A percentile compares a stretch with the other conserved stretches of the same genome.
Conservation (phyloP, 2,113 vertebrate genomes). For the Condylura cristata region DNA sequence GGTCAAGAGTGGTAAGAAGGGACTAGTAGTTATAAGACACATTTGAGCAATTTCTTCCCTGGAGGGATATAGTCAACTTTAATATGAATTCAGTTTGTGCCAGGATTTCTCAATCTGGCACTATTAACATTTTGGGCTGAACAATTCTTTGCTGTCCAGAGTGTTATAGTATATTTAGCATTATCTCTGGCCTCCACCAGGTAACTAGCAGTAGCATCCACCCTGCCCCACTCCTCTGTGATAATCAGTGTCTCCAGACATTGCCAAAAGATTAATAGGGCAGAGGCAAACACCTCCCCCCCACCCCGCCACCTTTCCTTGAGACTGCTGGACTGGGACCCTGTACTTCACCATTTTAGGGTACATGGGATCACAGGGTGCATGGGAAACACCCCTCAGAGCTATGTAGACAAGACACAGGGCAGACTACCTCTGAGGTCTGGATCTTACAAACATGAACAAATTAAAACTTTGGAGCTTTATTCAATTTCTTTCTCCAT, state of each 20-base stretch:
- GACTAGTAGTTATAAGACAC: background rate
- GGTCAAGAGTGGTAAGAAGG: background rate
- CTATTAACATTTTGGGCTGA: background rate
- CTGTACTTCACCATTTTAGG: background rate
- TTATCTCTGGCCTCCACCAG: background rate
- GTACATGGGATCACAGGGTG: fast-evolving
- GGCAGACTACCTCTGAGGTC: background rate
- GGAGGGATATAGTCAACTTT: background rate
- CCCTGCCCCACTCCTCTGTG: background rate
- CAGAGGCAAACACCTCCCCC: background rate
- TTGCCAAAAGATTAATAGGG: background rate
- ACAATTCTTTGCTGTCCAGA: background rate
- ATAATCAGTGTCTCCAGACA: background rate
- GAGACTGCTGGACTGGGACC: background rate
- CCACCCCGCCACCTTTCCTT: background rate
- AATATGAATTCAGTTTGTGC: background rate
- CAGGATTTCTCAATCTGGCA: background rate
- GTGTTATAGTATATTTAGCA: background rate
- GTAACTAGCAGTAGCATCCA: background rate
- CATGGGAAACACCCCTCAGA: background rate
- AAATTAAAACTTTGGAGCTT: background rate
- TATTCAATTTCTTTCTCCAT: background rate
- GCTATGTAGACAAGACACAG: background rate
- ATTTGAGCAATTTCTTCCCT: background rate
- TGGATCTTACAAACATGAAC: background rate